These are phyloP conservation scores for Plumapathes pennacea DNA, from an alignment of 92 coral and sea anemone genomes.

Conservation along the genomic window DNA sequence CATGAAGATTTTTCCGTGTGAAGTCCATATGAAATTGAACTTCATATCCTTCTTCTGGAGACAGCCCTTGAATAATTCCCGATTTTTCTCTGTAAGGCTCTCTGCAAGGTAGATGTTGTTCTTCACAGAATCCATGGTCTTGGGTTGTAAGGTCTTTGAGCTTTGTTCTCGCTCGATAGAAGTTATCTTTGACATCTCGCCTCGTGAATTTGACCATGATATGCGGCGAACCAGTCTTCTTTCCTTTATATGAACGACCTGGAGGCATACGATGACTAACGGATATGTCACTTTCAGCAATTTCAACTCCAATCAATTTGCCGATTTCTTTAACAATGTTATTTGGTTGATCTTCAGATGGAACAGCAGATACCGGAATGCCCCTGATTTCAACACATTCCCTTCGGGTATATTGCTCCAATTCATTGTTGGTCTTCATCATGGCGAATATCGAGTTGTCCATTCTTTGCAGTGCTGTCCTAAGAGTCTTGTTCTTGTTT, in stretches of 20 bases:
- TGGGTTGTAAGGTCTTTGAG: slow-evolving; percentile 26
- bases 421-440: slow-evolving; percentile 23
- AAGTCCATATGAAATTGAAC: slow-evolving; percentile 27
- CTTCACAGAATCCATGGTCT: slow-evolving; percentile 32
- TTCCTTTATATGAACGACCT: slow-evolving; percentile 15
- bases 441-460: slow-evolving; percentile 7
- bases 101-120: slow-evolving; percentile 40
- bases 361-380: slow-evolving; percentile 36
- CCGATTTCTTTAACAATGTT: slow-evolving; percentile 30
- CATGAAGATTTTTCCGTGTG: slow-evolving; percentile 19
- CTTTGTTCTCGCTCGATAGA: slow-evolving; percentile 39
- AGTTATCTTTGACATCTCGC: slow-evolving; percentile 37
- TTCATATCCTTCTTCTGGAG: slow-evolving; percentile 16
- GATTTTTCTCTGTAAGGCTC: slow-evolving; percentile 45
- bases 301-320: slow-evolving; percentile 37
- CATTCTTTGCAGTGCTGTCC: slow-evolving; percentile 7
- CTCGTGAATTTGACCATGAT: slow-evolving; percentile 18
- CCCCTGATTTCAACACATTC: slow-evolving; percentile 44
- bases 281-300: slow-evolving; percentile 38
- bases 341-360: slow-evolving; percentile 32
- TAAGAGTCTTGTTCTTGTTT: slow-evolving; percentile 1
- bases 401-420: slow-evolving; percentile 37
- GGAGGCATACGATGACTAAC: slow-evolving; percentile 45
- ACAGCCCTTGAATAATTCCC: slow-evolving; percentile 30
- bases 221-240: slow-evolving; percentile 13